These are phyloP conservation scores for Cepaea nemoralis DNA, from an alignment of 1,140 invertebrate genomes.

Conservation along the genomic window DNA sequence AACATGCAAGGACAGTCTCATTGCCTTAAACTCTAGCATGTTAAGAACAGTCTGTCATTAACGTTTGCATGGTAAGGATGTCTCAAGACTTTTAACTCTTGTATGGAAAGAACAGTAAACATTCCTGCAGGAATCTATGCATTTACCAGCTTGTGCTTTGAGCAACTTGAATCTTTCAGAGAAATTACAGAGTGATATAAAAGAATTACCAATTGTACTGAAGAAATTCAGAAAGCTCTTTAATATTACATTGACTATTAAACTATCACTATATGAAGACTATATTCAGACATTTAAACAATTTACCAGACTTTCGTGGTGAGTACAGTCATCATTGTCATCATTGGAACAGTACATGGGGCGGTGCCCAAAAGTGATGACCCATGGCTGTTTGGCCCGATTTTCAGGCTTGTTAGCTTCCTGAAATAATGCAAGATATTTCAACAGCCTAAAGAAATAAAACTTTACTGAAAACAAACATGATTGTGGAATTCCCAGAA, in stretches of 20 bases:
- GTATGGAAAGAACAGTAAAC: too few relatives aligned
- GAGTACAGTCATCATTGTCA: slow-evolving; percentile 66
- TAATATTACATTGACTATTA: not conserved
- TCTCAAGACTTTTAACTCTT: too few relatives aligned
- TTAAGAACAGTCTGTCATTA: too few relatives aligned
- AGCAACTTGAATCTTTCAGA: not conserved
- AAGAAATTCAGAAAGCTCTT: not conserved
- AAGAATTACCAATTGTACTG: not conserved
- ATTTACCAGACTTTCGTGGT: slow-evolving; percentile 51
- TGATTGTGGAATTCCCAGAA: too few relatives aligned
- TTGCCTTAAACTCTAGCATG: too few relatives aligned
- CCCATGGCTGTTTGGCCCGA: slow-evolving; percentile 68
- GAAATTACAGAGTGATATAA: not conserved
- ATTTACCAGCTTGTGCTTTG: too few relatives aligned
- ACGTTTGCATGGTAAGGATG: too few relatives aligned
- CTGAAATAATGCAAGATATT: slow-evolving; percentile 55
- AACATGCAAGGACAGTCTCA: too few relatives aligned
- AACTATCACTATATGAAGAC: not conserved
- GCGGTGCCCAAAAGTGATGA: slow-evolving; percentile 70
- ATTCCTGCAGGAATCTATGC: too few relatives aligned
- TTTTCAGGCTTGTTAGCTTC: slow-evolving; percentile 69
- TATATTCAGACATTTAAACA: not conserved
- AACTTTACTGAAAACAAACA: too few relatives aligned
- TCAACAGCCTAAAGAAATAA: too few relatives aligned
- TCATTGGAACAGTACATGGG: slow-evolving; percentile 72